Base-by-base conservation (phyloP, 2,113 vertebrate species). In the Cranoglanis bouderius region DNA sequence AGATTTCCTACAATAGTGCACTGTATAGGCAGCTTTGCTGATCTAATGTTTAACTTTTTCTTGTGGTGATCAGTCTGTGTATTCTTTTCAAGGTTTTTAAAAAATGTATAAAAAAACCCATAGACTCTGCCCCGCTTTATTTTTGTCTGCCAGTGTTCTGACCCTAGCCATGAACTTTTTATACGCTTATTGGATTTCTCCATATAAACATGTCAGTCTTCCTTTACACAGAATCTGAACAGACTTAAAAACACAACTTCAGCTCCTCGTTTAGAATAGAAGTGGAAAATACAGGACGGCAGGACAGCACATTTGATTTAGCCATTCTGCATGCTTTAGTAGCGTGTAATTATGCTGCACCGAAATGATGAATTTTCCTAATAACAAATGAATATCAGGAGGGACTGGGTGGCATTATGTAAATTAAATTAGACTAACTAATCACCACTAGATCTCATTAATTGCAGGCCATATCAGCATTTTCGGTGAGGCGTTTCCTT, bases 371-470 rank as follows among this genome's bases (percentile, higher is more conserved):
- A 53, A 87, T 81, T 53, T 55, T 55, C 35, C 53, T 53, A 53
- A 87, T 40, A 82, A 70, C 14, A 53, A 70, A 67, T 26, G 24
- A 55, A 53, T 40, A 55, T 38, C 70, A 57, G 19, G 6, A 59
- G 35, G 51, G 24, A 32, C 77, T 35, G 86, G 57, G 32, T 1
- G 49, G 75, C 86, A 55, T 87, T 67, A 82, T 87, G 61, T 67
- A 72, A 88, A 88, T 82, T 35, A 55, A 72, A 82, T 88, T n/a
- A 72, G 13, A 26, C 63, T 43, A 82, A 82, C 46, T 70, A 61
- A 82, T 87, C 77, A 82, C 63, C 86, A 40, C 10, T 35, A 80
- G 75, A 8, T 80, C 59, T 51, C 57, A 49, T 87, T 87, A 65
- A 65, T 49, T 51, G 57, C 61, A 29, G 72, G 70, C 35, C 13